These are phyloP conservation scores for Aporrectodea caliginosa DNA, from an alignment of 1,140 invertebrate species.

Conservation along the genomic window DNA sequence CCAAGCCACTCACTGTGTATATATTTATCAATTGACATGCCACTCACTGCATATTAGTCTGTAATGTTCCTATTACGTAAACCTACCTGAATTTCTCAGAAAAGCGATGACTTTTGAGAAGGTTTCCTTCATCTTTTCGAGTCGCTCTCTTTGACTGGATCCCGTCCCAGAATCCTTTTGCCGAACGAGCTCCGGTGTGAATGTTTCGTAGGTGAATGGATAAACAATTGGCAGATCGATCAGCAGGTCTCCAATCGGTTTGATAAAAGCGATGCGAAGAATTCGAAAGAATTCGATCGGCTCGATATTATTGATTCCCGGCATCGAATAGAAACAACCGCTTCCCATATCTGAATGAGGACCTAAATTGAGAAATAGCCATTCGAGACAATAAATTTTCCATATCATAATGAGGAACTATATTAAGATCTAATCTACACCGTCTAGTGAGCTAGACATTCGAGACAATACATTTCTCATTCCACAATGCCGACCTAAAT, in stretches of 20 bases:
- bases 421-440: too few species aligned
- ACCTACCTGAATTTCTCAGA: conserved; percentile 26
- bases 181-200: conserved; percentile 30
- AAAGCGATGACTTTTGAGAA: conserved; percentile 23
- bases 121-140: conserved; percentile 32
- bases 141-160: conserved; percentile 12
- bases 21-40: too few species aligned
- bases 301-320: conserved; percentile 25
- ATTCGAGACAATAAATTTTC: too few species aligned
- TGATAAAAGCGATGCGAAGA: conserved; percentile 18
- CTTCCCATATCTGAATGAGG: conserved; percentile 25
- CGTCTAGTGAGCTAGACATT: too few species aligned
- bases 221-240: neutral
- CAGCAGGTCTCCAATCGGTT: neutral
- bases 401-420: too few species aligned
- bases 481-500: too few species aligned
- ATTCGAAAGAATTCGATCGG: conserved; percentile 30
- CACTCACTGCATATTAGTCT: too few species aligned
- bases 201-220: conserved; percentile 30
- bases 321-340: conserved; percentile 24
- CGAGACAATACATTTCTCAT: too few species aligned
- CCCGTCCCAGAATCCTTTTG: neutral
- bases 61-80: too few species aligned
- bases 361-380: conserved; percentile 15
- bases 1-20: too few species aligned